These are phyloP conservation scores for Pseudoips prasinana DNA, from an alignment of 2,888 invertebrate genomes.

Conservation along the genomic window DNA sequence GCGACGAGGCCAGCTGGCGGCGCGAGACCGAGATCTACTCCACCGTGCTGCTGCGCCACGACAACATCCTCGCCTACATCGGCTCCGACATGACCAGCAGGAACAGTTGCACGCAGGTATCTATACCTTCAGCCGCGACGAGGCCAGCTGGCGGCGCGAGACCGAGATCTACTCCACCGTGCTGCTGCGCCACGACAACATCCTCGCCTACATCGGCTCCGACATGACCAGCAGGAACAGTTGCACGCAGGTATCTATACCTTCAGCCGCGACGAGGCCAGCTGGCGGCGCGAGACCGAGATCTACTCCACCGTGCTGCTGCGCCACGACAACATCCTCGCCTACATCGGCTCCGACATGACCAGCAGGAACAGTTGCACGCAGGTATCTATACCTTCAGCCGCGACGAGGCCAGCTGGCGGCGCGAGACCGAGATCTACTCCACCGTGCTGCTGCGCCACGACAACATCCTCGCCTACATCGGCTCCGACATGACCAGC, in stretches of 20 bases:
- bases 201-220: conserved; percentile 97
- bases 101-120: conserved; percentile 92
- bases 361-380: conserved; percentile 95
- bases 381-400: conserved; percentile 91
- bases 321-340: conserved; percentile 95
- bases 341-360: conserved; percentile 98
- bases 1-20: conserved; percentile 96
- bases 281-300: conserved; percentile 96
- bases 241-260: conserved; percentile 92
- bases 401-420: conserved; percentile 96
- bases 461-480: conserved; percentile 96
- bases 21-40: conserved; percentile 94
- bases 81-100: conserved; percentile 98
- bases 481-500: conserved; percentile 98
- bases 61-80: conserved; percentile 96
- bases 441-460: conserved; percentile 95
- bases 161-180: conserved; percentile 94
- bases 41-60: conserved; percentile 94
- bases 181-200: conserved; percentile 94
- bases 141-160: conserved; percentile 96
- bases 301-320: conserved; percentile 92
- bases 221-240: conserved; percentile 96
- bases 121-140: conserved; percentile 95
- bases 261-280: conserved; percentile 96
- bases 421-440: conserved; percentile 92